Evolutionary conservation across 1,140 invertebrate species (phyloP), one percentile per base, ranked within the genome.

Genomic region (Drosophila guanche): DNA sequence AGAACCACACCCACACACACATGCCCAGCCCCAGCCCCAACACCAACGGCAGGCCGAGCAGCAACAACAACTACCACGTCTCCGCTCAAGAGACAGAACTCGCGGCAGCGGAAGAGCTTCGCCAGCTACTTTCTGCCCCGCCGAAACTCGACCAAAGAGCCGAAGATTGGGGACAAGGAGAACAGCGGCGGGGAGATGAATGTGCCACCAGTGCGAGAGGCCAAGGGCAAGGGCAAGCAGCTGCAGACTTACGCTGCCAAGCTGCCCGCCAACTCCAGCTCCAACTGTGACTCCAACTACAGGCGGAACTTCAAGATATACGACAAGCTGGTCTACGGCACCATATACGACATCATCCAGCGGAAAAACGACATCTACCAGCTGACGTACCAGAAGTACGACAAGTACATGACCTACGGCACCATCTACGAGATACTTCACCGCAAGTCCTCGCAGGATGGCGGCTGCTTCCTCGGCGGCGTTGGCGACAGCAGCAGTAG

Each of bases 361-460:
- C 85, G 86, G 22, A 91, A 91, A 37, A 91, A 91, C 8, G 90
- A 91, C 51, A 91, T 91, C 25, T 91, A 91, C 73, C 84, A 85
- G 27, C 22, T 85, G 41, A 84, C 77, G 14, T 86, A 83, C 70
- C 85, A 91, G 59, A 91, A 90, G 60, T 91, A 91, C 47, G 91
- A 91, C 55, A 91, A 91, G 41, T 91, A 91, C 40, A 91, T 91
- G 90, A 91, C 91, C 41, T 91, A 91, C 51, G 91, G 91, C 62
- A 91, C 91, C 46, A 91, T 91, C 46, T 91, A 91, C 56, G 91
- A 91, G 50, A 91, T 91, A 60, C 41, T 91, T 27, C 89, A 91
- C 56, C 79, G 90, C 42, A 91, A 91, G 14, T 59, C 89, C 4
- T 62, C 84, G 16, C 61, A 68, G 1, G 41, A 37, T 10, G 33